phyloP scores from a whole-genome alignment of 1,140 invertebrate genomes.

The Trinorchestia longiramus region DNA sequence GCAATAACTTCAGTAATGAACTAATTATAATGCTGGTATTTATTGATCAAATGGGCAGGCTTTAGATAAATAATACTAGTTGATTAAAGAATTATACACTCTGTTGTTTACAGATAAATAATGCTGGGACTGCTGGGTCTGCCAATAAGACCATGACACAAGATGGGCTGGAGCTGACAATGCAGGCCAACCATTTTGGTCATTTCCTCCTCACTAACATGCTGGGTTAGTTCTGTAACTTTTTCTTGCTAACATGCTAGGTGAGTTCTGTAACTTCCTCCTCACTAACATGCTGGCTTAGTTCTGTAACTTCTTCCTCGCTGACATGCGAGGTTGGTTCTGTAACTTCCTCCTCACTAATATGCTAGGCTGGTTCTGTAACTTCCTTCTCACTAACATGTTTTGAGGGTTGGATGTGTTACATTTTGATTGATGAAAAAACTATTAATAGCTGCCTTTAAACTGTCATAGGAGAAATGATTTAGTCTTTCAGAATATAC shows the following conservation, averaged over 20 bases:
- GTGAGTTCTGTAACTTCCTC: neutral
- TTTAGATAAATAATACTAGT: too few relatives aligned
- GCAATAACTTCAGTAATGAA: too few relatives aligned
- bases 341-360: neutral
- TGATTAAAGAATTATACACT: too few relatives aligned
- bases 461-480: too few relatives aligned
- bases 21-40: too few relatives aligned
- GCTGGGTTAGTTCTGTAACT: neutral
- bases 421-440: neutral
- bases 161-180: conserved; percentile 54
- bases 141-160: neutral
- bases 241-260: neutral
- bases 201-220: conserved; percentile 56
- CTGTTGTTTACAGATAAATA: neutral
- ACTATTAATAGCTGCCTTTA: too few relatives aligned
- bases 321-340: too few relatives aligned
- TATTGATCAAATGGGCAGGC: too few relatives aligned
- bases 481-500: too few relatives aligned
- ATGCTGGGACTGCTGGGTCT: conserved; percentile 46
- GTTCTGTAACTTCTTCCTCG: too few relatives aligned
- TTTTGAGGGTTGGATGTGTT: neutral
- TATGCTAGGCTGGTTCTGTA: neutral
- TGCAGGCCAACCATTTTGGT: conserved; percentile 55
- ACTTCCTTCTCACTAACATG: neutral
- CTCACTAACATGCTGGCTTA: neutral